Evolutionary conservation across 1,140 invertebrate genomes (phyloP).

Genomic region (Dinothrombium tinctorium): DNA sequence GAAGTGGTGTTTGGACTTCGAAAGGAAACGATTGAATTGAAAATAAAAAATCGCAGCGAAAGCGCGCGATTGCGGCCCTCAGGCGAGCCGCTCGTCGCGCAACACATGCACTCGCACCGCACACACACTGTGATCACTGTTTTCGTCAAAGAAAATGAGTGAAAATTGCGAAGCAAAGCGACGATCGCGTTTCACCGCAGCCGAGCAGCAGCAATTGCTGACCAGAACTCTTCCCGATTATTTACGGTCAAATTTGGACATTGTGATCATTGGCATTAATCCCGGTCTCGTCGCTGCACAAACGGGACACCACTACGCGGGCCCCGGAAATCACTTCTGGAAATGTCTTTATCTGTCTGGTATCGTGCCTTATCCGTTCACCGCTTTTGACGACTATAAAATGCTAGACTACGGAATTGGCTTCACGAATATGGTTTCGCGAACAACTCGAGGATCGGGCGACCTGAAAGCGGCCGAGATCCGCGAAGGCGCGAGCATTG

Average conservation of each 20-base stretch:
- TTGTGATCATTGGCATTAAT: conserved; percentile 94
- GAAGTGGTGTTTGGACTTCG: no score
- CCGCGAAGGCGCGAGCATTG: conserved; percentile 72
- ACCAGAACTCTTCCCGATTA: conserved; percentile 79
- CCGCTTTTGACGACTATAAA: conserved; percentile 82
- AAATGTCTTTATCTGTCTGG: conserved; percentile 86
- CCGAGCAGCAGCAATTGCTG: no score
- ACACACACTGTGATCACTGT: no score
- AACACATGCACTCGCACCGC: no score
- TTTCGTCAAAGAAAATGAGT: no score
- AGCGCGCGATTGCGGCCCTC: no score
- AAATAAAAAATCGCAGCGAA: no score
- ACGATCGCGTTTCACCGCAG: no score
- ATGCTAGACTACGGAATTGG: conserved; percentile 78
- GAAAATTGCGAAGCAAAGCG: no score
- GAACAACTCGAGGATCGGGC: conserved; percentile 81
- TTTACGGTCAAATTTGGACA: conserved; percentile 70
- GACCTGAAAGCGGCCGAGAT: conserved; percentile 85
- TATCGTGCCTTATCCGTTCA: conserved; percentile 77
- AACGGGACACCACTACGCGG: conserved; percentile 93
- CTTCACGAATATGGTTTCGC: conserved; percentile 87
- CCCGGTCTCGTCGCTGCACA: conserved; percentile 87
- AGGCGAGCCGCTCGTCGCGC: no score
- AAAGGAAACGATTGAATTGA: no score
- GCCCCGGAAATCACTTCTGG: conserved; percentile 97